Evolutionary conservation across 2,888 invertebrate genomes (phyloP).

Genomic region (Omphaloscelis lunosa): DNA sequence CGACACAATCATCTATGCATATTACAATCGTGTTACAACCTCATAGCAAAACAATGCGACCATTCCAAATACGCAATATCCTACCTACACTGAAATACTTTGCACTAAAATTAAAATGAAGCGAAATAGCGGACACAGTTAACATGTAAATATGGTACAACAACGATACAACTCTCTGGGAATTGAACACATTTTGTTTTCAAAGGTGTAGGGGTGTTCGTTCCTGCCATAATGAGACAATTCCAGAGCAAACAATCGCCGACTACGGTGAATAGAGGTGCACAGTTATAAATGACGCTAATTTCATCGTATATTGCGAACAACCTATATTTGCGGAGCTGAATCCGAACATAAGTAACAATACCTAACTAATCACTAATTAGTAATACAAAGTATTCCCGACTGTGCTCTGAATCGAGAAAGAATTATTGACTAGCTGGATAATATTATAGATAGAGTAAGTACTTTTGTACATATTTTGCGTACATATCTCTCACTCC

Average conservation of each 20-base stretch:
- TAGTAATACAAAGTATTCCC: slow-evolving; percentile 26
- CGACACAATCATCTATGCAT: slow-evolving; percentile 17
- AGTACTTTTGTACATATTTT: neutral
- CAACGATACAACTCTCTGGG: slow-evolving; percentile 34
- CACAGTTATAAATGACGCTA: slow-evolving; percentile 43
- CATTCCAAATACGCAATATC: slow-evolving; percentile 22
- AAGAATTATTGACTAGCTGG: neutral
- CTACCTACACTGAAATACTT: slow-evolving; percentile 29
- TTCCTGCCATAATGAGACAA: slow-evolving; percentile 45
- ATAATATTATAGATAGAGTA: neutral
- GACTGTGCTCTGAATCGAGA: slow-evolving; percentile 9
- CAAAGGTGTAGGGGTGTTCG: slow-evolving; percentile 46
- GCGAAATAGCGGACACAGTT: slow-evolving; percentile 30
- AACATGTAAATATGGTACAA: slow-evolving; percentile 52
- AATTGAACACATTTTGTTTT: slow-evolving; percentile 55
- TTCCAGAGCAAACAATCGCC: slow-evolving; percentile 46
- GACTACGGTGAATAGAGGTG: slow-evolving; percentile 32
- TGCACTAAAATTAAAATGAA: slow-evolving; percentile 56
- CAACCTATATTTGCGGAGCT: neutral
- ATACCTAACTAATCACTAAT: slow-evolving; percentile 29
- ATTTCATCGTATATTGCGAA: slow-evolving; percentile 25
- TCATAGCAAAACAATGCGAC: slow-evolving; percentile 26
- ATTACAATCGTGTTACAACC: slow-evolving; percentile 24
- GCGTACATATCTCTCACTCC: neutral
- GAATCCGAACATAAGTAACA: slow-evolving; percentile 6